Evolutionary conservation across 2,888 invertebrate genomes (phyloP).

Genomic region (Drosophila colorata): DNA sequence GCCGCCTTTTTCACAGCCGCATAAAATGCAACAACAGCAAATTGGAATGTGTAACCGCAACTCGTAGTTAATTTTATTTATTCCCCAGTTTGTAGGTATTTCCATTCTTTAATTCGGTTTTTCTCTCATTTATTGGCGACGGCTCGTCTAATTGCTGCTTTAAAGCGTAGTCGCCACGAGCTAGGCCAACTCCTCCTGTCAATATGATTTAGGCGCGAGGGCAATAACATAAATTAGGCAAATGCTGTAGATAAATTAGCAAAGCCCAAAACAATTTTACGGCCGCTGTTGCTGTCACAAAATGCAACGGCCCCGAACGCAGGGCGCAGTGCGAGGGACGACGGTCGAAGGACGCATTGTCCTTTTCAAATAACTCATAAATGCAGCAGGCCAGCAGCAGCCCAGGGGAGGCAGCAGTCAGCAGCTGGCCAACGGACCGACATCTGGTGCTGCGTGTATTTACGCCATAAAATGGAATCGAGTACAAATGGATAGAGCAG

Average conservation of each 20-base stretch:
- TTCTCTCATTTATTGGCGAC: background rate
- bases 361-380: constrained; percentile 79
- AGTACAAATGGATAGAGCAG: constrained; percentile 44
- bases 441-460: constrained; percentile 74
- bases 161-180: constrained; percentile 29
- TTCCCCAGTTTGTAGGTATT: constrained; percentile 44
- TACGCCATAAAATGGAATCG: constrained; percentile 62
- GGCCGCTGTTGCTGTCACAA: constrained; percentile 51
- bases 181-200: constrained; percentile 38
- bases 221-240: constrained; percentile 76
- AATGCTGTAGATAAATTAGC: constrained; percentile 78
- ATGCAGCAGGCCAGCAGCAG: constrained; percentile 42
- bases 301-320: constrained; percentile 56
- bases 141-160: constrained; percentile 50
- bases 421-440: constrained; percentile 52
- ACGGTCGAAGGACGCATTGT: constrained; percentile 42
- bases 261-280: constrained; percentile 68
- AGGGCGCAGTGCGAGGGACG: background rate
- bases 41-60: constrained; percentile 80
- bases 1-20: constrained; percentile 79
- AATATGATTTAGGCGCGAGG: constrained; percentile 61
- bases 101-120: constrained; percentile 10
- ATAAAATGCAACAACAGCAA: constrained; percentile 82
- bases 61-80: constrained; percentile 81
- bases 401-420: constrained; percentile 23